Conservation (phyloP, 2,113 vertebrate genomes). For the Camelus dromedarius region DNA sequence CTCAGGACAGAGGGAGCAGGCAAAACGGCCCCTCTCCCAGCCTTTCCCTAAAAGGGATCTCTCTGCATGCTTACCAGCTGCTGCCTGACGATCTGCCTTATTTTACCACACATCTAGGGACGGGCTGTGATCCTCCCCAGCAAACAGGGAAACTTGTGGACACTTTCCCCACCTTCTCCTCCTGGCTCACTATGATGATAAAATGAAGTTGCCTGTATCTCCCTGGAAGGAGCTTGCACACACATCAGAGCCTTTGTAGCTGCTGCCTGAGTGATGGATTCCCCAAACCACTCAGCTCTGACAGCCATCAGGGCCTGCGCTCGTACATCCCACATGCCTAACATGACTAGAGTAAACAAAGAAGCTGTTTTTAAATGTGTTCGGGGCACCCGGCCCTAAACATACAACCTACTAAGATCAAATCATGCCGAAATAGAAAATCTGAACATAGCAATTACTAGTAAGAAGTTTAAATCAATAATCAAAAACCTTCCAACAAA, state of each 20-base stretch:
- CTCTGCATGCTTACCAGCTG: background rate
- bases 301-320: too few relatives aligned
- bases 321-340: too few relatives aligned
- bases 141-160: background rate
- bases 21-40: background rate
- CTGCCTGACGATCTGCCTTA: background rate
- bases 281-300: background rate
- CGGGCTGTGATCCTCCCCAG: background rate
- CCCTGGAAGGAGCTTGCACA: background rate
- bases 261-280: background rate
- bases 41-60: background rate
- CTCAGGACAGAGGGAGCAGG: background rate
- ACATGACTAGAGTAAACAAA: too few relatives aligned
- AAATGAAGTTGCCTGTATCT: background rate
- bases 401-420: too few relatives aligned
- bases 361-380: too few relatives aligned
- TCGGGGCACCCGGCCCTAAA: too few relatives aligned
- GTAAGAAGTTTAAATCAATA: too few relatives aligned
- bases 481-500: too few relatives aligned
- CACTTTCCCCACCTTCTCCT: background rate
- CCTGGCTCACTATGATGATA: background rate
- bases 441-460: too few relatives aligned
- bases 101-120: background rate
- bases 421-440: too few relatives aligned
- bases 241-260: background rate